These are phyloP conservation scores for Parnassius mnemosyne DNA, from an alignment of 2,888 invertebrate genomes.

Conservation along the genomic window DNA sequence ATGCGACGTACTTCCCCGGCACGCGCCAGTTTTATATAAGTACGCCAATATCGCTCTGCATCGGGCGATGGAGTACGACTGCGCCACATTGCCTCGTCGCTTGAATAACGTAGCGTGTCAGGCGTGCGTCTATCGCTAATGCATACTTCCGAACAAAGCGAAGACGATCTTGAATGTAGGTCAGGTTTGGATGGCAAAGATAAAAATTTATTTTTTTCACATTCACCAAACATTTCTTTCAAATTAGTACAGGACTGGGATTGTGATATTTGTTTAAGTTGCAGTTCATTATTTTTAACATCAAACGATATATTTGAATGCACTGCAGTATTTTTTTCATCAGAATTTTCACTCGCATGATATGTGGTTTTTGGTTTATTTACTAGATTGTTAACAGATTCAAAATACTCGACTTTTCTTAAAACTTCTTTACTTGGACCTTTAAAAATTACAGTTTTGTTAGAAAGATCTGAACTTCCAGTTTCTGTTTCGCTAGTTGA, in stretches of 20 bases:
- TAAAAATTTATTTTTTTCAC: conserved; percentile 80
- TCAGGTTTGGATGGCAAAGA: conserved; percentile 74
- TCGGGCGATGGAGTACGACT: conserved; percentile 88
- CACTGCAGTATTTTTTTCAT: conserved; percentile 51
- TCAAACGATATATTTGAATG: conserved; percentile 35
- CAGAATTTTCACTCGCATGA: conserved; percentile 76
- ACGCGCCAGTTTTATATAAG: conserved; percentile 85
- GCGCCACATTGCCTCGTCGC: conserved; percentile 84
- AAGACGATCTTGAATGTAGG: conserved; percentile 73
- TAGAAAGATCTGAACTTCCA: conserved; percentile 86
- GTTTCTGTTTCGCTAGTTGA: conserved; percentile 86
- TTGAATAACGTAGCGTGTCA: conserved; percentile 79
- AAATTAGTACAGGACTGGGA: conserved; percentile 87
- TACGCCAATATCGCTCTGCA: conserved; percentile 84
- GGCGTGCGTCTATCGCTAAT: conserved; percentile 70
- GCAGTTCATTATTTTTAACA: conserved; percentile 42
- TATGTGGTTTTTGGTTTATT: conserved; percentile 73
- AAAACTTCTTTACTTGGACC: conserved; percentile 83
- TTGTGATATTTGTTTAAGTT: conserved; percentile 63
- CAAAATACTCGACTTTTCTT: conserved; percentile 90
- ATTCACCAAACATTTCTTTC: conserved; percentile 91
- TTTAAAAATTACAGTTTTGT: conserved; percentile 84
- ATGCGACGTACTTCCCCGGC: conserved; percentile 89
- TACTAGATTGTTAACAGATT: conserved; percentile 81
- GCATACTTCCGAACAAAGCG: conserved; percentile 75